Conservation (phyloP, 1,140 invertebrate genomes). For the Ditylenchus dipsaci region DNA sequence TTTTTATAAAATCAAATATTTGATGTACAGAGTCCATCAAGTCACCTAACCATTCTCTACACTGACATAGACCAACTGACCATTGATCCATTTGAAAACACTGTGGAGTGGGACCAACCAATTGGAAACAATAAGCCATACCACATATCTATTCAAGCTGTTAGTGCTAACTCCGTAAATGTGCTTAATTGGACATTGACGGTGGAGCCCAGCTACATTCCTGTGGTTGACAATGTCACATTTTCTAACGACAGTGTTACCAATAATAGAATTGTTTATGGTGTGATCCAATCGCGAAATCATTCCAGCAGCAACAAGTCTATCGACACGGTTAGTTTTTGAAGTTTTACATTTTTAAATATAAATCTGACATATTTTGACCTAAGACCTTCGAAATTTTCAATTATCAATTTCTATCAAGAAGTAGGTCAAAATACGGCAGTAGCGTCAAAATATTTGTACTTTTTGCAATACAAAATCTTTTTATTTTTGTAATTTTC, state of each 20-base stretch:
- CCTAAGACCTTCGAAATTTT: too few species aligned
- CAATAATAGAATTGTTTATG: neutral
- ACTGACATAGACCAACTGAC: neutral
- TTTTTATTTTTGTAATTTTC: too few species aligned
- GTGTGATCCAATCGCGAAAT: too few species aligned
- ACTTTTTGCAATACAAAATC: too few species aligned
- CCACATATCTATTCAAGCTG: neutral
- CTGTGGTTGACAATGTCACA: slow-evolving; percentile 2
- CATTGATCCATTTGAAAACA: slow-evolving; percentile 1
- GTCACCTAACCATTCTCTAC: neutral
- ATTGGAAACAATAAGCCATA: neutral
- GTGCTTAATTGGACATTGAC: neutral
- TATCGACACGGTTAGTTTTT: neutral
- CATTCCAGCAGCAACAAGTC: neutral
- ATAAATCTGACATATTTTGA: too few species aligned
- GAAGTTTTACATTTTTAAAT: neutral
- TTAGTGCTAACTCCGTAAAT: neutral
- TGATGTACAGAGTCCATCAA: slow-evolving; percentile 3
- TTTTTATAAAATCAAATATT: too few species aligned
- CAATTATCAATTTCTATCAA: too few species aligned
- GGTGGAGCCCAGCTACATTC: slow-evolving; percentile 7
- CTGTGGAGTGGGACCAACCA: slow-evolving; percentile 1
- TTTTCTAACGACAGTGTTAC: neutral
- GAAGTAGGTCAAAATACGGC: too few species aligned
- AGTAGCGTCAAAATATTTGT: too few species aligned